Base-by-base conservation (phyloP, 2,888 invertebrate genomes). In the Eueremaeus valkanovi region DNA sequence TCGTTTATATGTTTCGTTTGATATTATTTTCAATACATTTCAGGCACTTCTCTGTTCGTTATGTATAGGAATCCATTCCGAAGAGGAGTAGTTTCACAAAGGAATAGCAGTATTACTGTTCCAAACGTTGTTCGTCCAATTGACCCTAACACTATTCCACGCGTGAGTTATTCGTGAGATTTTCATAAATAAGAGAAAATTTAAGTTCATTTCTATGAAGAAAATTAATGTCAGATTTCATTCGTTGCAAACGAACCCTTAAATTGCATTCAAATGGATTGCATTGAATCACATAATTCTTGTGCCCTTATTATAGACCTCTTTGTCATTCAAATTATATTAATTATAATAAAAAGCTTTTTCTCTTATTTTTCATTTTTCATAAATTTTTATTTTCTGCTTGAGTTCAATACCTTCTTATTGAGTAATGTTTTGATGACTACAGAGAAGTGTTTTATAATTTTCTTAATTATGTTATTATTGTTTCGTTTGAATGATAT, bases 1-100 rank as follows among this genome's bases (percentile, higher is more conserved):
- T 49, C n/a, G 18, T 49, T n/a, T 29, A 29, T 3, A 9, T 27
- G 6, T 21, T 13, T 33, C 13, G 18, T 36, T n/a, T 9, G 3
- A 27, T 36, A 29, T 11, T 21, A 29, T 13, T 29, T 29, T 61
- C 29, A 51, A n/a, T 51, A n/a, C 24, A 51, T 51, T 70, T 70
- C n/a, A 72, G 72, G 72, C 11, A 45, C 72, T 36, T 27, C 72
- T 18, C 72, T 72, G 11, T 72, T 72, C 24, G 72, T 72, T 8
- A 45, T 72, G 72, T 45, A 72, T 51, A 72, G 42, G n/a, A 51
- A 45, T 9, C 72, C 72, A n/a, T 72, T 72, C 33, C 6, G 72
- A 11, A 36, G 45, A 27, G 3, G 8, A 33, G 11, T n/a, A 3
- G 21, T 6, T 33, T 3, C 24, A 24, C 24, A 58, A 24, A 58